phyloP scores from a whole-genome alignment of 2,113 vertebrate genomes.

The Ploceus nigricollis region DNA sequence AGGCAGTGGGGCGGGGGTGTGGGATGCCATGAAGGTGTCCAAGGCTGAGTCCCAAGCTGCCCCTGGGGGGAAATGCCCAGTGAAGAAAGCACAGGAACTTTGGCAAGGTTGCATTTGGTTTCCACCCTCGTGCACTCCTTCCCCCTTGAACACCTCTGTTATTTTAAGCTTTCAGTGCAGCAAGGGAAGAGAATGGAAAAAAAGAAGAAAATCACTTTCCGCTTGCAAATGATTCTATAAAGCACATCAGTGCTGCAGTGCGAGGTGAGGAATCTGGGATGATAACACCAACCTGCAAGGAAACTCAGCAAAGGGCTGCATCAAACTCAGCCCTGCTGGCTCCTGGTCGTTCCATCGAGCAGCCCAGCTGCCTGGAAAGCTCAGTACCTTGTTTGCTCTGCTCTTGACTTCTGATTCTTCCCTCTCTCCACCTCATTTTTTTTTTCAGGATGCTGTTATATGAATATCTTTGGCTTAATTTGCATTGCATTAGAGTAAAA shows the following conservation, averaged over 20 bases:
- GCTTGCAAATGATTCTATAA: neutral
- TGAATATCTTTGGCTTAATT: conserved; percentile 77
- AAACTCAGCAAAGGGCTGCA: conserved; percentile 8
- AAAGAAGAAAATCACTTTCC: neutral
- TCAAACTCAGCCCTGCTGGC: neutral
- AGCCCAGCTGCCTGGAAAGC: conserved; percentile 40
- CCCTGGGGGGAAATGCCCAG: neutral
- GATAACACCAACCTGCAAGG: conserved; percentile 23
- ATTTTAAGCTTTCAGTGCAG: neutral
- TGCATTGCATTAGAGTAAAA: conserved; percentile 84
- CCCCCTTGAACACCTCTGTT: neutral
- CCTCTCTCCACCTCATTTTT: neutral
- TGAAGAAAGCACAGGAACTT: neutral
- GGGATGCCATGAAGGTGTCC: neutral
- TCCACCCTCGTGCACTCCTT: fast-evolving
- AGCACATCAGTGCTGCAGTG: neutral
- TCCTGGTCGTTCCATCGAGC: conserved; percentile 27
- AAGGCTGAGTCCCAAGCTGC: neutral
- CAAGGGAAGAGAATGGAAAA: neutral
- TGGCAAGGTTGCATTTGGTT: neutral
- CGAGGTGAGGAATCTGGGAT: neutral
- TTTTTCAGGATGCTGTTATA: conserved; percentile 38
- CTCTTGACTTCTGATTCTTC: conserved; percentile 67
- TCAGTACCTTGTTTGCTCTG: conserved; percentile 65
- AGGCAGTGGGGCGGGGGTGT: neutral